phyloP scores from a whole-genome alignment of 2,113 vertebrate genomes.

The Cathartes aura region DNA sequence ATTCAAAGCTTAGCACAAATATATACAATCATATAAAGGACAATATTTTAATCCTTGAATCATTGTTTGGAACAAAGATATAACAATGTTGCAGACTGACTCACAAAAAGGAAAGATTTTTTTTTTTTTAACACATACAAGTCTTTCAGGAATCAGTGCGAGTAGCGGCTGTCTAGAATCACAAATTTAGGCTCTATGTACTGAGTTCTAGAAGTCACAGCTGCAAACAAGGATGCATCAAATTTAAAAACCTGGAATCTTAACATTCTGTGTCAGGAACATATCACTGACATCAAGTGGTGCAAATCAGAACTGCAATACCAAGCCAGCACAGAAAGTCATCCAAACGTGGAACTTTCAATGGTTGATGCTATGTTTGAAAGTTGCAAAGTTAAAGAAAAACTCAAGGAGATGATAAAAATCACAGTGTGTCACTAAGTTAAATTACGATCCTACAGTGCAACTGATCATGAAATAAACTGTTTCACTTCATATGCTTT shows the following conservation, averaged over 20 bases:
- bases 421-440: accelerated
- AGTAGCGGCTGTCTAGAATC: neutral
- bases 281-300: constrained; percentile 45
- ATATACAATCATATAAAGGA: neutral
- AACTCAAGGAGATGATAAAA: neutral
- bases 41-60: too few species aligned
- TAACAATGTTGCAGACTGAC: neutral
- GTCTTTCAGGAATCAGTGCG: neutral
- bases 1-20: neutral
- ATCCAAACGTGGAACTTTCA: accelerated
- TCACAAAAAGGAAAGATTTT: neutral
- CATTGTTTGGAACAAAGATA: neutral
- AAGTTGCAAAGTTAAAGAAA: neutral
- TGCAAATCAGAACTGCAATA: neutral
- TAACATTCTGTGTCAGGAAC: neutral
- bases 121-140: neutral
- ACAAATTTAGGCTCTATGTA: neutral
- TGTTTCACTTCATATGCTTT: neutral
- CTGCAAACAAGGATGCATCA: neutral
- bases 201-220: neutral
- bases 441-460: neutral
- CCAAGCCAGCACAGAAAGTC: neutral
- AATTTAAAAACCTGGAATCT: neutral
- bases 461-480: neutral
- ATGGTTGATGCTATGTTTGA: accelerated